Evolutionary conservation across 2,888 invertebrate genomes (phyloP).

Genomic region (Amphipoea oculea): DNA sequence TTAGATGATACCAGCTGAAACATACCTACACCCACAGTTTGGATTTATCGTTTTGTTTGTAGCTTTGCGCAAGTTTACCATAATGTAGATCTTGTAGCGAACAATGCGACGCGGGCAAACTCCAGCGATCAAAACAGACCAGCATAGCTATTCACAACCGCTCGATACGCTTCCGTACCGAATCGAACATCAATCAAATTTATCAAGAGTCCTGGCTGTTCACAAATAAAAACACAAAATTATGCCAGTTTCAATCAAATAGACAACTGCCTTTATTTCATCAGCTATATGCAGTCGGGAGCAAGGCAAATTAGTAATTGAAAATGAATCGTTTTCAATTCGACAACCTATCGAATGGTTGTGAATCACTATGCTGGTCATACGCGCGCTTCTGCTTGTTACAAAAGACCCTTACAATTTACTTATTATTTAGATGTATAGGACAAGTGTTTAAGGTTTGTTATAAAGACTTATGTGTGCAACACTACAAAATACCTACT

Average conservation of each 20-base stretch:
- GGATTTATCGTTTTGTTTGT: slow-evolving; percentile 3
- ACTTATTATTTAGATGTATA: background rate
- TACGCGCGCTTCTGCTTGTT: background rate
- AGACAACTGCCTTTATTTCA: background rate
- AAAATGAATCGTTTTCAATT: background rate
- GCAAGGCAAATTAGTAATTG: background rate
- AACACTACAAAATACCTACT: slow-evolving; percentile 37
- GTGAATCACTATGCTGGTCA: background rate
- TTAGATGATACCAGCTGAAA: slow-evolving; percentile 1
- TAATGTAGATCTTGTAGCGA: background rate
- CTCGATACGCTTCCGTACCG: no score
- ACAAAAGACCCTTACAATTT: slow-evolving; percentile 8
- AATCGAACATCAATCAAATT: no score
- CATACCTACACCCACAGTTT: background rate
- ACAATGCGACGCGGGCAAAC: background rate
- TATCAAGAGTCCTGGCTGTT: background rate
- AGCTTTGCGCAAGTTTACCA: background rate
- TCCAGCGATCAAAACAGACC: background rate
- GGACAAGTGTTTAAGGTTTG: slow-evolving; percentile 11
- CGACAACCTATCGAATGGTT: no score
- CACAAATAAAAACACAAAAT: background rate
- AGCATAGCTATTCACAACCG: no score
- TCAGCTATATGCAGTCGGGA: background rate
- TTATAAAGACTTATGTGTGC: slow-evolving; percentile 22
- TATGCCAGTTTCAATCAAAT: background rate